phyloP scores from a whole-genome alignment of 2,797 vertebrate species.

The Hozukius guyotensis region DNA sequence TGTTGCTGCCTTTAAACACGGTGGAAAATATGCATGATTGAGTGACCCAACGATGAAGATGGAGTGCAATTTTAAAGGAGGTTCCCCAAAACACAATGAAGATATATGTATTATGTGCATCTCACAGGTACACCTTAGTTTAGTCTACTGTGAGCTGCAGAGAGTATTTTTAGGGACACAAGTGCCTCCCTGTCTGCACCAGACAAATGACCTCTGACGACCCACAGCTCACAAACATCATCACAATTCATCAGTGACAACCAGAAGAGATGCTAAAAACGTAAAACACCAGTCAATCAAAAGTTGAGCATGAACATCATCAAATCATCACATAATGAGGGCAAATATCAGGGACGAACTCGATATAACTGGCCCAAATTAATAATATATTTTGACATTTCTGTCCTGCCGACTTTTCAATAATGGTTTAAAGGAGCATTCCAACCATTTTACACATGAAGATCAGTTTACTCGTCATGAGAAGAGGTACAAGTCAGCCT shows the following conservation, averaged over 20 bases:
- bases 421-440: not conserved
- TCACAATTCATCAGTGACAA: not conserved
- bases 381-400: not conserved
- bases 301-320: not conserved
- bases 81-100: constrained; percentile 36
- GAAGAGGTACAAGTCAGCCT: too few species aligned
- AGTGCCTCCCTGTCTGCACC: constrained; percentile 10
- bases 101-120: constrained; percentile 3
- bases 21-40: constrained; percentile 41
- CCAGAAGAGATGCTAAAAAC: not conserved
- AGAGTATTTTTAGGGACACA: constrained; percentile 40
- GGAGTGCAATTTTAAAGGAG: constrained; percentile 25
- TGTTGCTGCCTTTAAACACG: constrained; percentile 28
- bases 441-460: not conserved
- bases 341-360: not conserved
- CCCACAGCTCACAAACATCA: not conserved
- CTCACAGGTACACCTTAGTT: constrained; percentile 40
- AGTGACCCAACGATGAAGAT: not conserved
- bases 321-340: not conserved
- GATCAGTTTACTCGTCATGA: not conserved
- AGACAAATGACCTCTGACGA: not conserved
- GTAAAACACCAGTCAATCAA: not conserved
- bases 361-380: not conserved
- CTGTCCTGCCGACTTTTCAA: not conserved
- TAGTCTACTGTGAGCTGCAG: constrained; percentile 51